A percentile compares a stretch with the other conserved stretches of the same genome.
phyloP scores from a whole-genome alignment of 2,113 vertebrate genomes.

The Mixornis gularis region DNA sequence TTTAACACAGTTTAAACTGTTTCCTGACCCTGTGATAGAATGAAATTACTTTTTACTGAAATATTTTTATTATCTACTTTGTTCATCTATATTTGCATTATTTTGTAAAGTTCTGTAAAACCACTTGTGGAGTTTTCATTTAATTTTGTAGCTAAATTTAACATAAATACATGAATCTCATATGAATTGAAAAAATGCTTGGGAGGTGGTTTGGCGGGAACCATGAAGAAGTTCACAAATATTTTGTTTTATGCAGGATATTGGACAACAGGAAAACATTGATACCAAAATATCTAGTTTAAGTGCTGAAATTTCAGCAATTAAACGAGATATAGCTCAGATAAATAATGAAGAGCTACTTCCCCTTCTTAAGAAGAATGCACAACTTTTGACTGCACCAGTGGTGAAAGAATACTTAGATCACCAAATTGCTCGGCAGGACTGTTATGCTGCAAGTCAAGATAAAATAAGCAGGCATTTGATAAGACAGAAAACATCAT shows the following conservation, averaged over 20 bases:
- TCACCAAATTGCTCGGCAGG: conserved; percentile 79
- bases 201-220: background rate
- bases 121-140: background rate
- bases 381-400: conserved; percentile 75
- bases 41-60: background rate
- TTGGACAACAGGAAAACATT: conserved; percentile 55
- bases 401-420: conserved; percentile 80
- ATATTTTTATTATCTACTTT: background rate
- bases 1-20: background rate
- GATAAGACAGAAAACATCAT: conserved; percentile 84
- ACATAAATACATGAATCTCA: background rate
- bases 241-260: conserved; percentile 59
- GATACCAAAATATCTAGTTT: conserved; percentile 70
- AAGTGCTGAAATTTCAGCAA: conserved; percentile 71
- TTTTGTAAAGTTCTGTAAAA: background rate
- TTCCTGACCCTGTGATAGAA: background rate
- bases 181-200: background rate
- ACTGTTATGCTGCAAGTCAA: conserved; percentile 77
- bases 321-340: conserved; percentile 75
- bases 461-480: conserved; percentile 80
- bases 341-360: conserved; percentile 75
- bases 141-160: background rate
- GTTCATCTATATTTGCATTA: background rate
- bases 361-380: conserved; percentile 76
- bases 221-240: background rate